A percentile compares a stretch with the other conserved stretches of the same genome.
Conservation (phyloP, 37 sponge, comb jelly and placozoan genomes). For the Crambe crambe region DNA sequence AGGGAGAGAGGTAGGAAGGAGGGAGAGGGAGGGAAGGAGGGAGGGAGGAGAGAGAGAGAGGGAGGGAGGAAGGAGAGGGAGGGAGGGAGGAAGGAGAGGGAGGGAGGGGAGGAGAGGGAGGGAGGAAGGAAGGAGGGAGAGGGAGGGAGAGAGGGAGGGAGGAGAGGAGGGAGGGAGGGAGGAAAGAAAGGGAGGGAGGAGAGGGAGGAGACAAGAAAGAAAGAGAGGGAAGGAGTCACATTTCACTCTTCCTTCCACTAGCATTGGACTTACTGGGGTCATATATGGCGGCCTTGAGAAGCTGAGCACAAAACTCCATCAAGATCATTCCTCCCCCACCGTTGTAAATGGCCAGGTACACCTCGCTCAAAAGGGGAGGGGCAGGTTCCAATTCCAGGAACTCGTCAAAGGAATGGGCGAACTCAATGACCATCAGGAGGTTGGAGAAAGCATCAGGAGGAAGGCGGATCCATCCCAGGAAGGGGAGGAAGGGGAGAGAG, state of each 20-base stretch:
- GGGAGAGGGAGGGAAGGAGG: not conserved
- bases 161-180: not conserved
- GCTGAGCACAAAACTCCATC: slow-evolving; percentile 28
- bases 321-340: slow-evolving; percentile 13
- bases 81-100: not conserved
- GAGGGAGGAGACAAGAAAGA: not conserved
- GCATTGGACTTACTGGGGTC: slow-evolving; percentile 38
- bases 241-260: no score
- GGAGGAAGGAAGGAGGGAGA: not conserved
- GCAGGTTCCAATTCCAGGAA: slow-evolving; percentile 63
- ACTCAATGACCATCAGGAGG: slow-evolving; percentile 81
- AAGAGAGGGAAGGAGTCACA: not conserved
- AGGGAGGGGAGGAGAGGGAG: no score
- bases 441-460: slow-evolving; percentile 70
- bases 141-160: not conserved
- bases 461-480: slow-evolving; percentile 52
- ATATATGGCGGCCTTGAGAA: slow-evolving; percentile 30
- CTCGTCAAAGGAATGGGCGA: slow-evolving; percentile 71
- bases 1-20: not conserved
- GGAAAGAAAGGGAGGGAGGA: not conserved
- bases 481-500: slow-evolving; percentile 51
- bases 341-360: slow-evolving; percentile 47
- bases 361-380: slow-evolving; percentile 25
- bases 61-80: not conserved
- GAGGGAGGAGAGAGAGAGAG: not conserved